These are phyloP conservation scores for Poecilia wingei DNA, from an alignment of 2,797 vertebrate genomes.

Conservation along the genomic window DNA sequence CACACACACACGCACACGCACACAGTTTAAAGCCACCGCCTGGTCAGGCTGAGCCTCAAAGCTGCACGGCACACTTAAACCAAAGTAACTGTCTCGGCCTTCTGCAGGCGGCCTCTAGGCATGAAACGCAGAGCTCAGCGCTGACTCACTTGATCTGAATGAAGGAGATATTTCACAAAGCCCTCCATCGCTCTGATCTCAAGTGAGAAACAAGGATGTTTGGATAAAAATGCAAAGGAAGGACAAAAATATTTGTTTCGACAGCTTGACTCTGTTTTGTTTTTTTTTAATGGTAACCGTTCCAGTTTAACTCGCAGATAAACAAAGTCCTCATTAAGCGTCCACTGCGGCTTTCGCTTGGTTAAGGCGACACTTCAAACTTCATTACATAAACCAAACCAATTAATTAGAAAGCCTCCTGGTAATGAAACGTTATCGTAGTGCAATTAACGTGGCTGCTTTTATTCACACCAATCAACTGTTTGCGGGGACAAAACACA, in stretches of 20 bases:
- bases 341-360: conserved; percentile 8
- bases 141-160: conserved; percentile 45
- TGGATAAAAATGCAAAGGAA: conserved; percentile 16
- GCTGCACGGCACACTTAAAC: conserved; percentile 33
- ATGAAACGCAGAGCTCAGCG: conserved; percentile 28
- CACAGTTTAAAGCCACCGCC: conserved; percentile 30
- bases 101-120: conserved; percentile 38
- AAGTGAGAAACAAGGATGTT: conserved; percentile 5
- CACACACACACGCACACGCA: neutral
- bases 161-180: conserved; percentile 30
- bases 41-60: conserved; percentile 44
- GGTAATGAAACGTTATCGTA: conserved; percentile 51
- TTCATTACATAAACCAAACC: conserved; percentile 49
- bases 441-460: conserved; percentile 44
- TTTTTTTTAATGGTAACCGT: neutral
- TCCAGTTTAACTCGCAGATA: conserved; percentile 7
- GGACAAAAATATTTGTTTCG: conserved; percentile 1
- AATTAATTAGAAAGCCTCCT: conserved; percentile 48
- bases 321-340: conserved; percentile 32
- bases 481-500: conserved; percentile 42
- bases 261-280: neutral
- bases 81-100: conserved; percentile 40
- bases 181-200: conserved; percentile 25
- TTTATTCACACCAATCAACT: conserved; percentile 14
- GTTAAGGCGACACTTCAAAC: conserved; percentile 19